Percentiles rank a stretch among this genome's conserved stretches.
Evolutionary conservation across 2,888 invertebrate species (phyloP).

Genomic region (Drosophila anomalata): DNA sequence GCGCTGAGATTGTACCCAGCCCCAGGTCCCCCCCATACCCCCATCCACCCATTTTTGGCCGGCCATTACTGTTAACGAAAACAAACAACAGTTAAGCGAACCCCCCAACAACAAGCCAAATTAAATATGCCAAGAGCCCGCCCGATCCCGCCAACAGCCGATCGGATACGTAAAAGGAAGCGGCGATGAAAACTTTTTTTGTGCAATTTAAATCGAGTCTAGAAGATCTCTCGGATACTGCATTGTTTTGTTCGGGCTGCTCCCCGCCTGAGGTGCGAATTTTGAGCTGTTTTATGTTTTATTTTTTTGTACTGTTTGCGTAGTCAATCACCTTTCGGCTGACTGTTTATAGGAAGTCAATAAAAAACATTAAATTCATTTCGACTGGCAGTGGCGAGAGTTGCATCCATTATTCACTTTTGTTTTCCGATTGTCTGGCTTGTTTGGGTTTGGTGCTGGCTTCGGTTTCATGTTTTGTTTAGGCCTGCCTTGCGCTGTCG

Average conservation of each 20-base stretch:
- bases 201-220: slow-evolving; percentile 51
- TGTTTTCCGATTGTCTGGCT: slow-evolving; percentile 26
- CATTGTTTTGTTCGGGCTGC: slow-evolving; percentile 33
- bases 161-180: slow-evolving; percentile 64
- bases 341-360: slow-evolving; percentile 71
- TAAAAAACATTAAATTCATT: slow-evolving; percentile 62
- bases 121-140: slow-evolving; percentile 50
- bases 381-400: slow-evolving; percentile 34
- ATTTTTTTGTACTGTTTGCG: slow-evolving; percentile 37
- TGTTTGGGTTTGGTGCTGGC: slow-evolving; percentile 11
- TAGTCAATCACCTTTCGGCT: slow-evolving; percentile 74
- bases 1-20: slow-evolving; percentile 12
- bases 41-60: slow-evolving; percentile 10
- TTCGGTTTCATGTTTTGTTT: slow-evolving; percentile 35
- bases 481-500: slow-evolving; percentile 73
- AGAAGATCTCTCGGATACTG: slow-evolving; percentile 53
- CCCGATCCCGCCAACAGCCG: slow-evolving; percentile 4
- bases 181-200: slow-evolving; percentile 37
- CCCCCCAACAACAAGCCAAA: slow-evolving; percentile 48
- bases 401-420: slow-evolving; percentile 53
- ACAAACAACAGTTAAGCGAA: slow-evolving; percentile 71
- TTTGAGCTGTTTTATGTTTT: slow-evolving; percentile 7
- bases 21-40: background rate
- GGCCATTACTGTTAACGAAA: slow-evolving; percentile 71
- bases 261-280: slow-evolving; percentile 14